Conservation (phyloP, 2,113 vertebrate species). For the Rhinichthys klamathensis region DNA sequence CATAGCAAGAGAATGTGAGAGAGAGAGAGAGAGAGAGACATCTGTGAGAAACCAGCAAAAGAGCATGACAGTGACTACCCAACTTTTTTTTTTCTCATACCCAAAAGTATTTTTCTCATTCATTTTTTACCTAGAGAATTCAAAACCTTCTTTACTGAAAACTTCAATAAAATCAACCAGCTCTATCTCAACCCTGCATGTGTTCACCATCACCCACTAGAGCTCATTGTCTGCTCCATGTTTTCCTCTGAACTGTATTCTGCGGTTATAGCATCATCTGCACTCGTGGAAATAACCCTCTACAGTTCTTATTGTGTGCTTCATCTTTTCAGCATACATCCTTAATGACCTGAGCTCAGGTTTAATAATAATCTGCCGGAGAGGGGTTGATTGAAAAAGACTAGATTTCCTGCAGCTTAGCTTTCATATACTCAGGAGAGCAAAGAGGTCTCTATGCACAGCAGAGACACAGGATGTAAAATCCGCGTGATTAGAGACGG, state of each 20-base stretch:
- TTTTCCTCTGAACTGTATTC: not conserved
- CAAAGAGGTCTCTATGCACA: slow-evolving; percentile 28
- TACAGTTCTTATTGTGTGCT: slow-evolving; percentile 14
- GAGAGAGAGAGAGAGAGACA: not conserved
- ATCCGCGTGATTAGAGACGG: slow-evolving; percentile 47
- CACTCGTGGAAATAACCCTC: not conserved
- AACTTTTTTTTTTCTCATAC: too few species aligned
- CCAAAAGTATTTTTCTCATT: not conserved
- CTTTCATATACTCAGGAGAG: slow-evolving; percentile 34
- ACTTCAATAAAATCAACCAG: not conserved
- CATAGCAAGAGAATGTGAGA: slow-evolving; percentile 13
- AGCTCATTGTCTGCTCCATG: not conserved
- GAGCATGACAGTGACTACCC: too few species aligned
- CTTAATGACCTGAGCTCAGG: slow-evolving; percentile 47
- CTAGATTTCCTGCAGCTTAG: slow-evolving; percentile 30
- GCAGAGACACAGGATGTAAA: slow-evolving; percentile 44
- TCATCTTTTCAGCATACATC: slow-evolving; percentile 43
- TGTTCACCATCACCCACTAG: not conserved
- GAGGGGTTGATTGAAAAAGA: slow-evolving; percentile 51
- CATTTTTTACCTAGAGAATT: not conserved
- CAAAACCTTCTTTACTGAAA: not conserved
- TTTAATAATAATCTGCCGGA: slow-evolving; percentile 42
- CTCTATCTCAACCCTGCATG: not conserved
- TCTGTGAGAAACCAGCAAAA: not conserved
- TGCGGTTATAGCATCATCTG: not conserved